Evolutionary conservation across 2,113 vertebrate genomes (phyloP).

Genomic region (Scartelaos histophorus): DNA sequence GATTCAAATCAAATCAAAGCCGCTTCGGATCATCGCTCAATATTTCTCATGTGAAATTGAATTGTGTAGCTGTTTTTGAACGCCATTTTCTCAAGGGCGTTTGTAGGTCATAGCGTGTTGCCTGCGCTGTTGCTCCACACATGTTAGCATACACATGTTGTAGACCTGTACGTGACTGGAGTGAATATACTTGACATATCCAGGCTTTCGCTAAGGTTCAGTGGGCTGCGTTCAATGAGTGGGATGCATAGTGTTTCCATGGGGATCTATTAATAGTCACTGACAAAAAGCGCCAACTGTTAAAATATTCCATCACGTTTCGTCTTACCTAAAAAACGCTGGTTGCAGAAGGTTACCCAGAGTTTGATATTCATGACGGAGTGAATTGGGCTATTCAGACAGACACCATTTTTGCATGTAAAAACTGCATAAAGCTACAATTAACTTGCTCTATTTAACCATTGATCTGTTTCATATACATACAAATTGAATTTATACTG

Average conservation of each 20-base stretch:
- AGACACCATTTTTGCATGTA: too few species aligned
- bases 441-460: too few species aligned
- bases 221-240: slow-evolving; percentile 64
- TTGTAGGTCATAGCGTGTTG: slow-evolving; percentile 51
- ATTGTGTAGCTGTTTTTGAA: not conserved
- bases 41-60: not conserved
- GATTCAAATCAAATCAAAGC: not conserved
- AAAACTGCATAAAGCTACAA: too few species aligned
- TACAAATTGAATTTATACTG: too few species aligned
- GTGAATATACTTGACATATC: slow-evolving; percentile 31
- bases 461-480: too few species aligned
- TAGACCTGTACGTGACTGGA: slow-evolving; percentile 10
- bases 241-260: slow-evolving; percentile 81
- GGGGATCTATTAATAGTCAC: slow-evolving; percentile 80
- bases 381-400: not conserved
- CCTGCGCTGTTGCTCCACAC: not conserved
- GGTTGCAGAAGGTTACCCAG: not conserved
- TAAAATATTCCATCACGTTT: slow-evolving; percentile 75
- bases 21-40: not conserved
- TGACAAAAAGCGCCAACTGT: slow-evolving; percentile 69
- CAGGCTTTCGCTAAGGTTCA: slow-evolving; percentile 54
- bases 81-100: slow-evolving; percentile 46
- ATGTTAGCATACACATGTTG: not conserved
- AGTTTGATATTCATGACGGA: not conserved
- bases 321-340: slow-evolving; percentile 31